Evolutionary conservation across 2,797 vertebrate species (phyloP).

Genomic region (Kryptopterus vitreolus): DNA sequence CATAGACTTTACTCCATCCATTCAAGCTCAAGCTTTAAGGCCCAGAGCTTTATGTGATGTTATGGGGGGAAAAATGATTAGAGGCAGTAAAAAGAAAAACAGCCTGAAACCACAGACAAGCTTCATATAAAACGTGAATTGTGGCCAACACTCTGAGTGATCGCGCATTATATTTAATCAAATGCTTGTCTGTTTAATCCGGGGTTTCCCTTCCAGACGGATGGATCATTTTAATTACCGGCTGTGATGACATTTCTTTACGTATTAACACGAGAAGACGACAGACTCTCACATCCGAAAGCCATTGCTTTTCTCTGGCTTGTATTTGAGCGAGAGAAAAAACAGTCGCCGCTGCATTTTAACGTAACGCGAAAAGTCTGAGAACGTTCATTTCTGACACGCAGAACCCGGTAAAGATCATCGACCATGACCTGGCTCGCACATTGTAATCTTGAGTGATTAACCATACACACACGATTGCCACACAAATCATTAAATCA

Average conservation of each 20-base stretch:
- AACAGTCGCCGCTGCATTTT: background rate
- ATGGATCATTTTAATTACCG: background rate
- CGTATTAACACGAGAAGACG: background rate
- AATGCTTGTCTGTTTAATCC: conserved; percentile 15
- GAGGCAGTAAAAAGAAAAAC: background rate
- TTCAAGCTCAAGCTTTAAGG: background rate
- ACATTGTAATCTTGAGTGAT: conserved; percentile 52
- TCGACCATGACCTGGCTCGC: conserved; percentile 41
- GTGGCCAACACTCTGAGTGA: conserved; percentile 8
- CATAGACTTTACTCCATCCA: conserved; percentile 21
- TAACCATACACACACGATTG: conserved; percentile 50
- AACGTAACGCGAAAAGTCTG: background rate
- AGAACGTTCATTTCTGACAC: conserved; percentile 32
- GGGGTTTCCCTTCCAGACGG: conserved; percentile 1
- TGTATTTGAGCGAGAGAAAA: background rate
- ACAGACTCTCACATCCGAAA: background rate
- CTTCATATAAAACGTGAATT: conserved; percentile 9
- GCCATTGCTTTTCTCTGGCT: background rate
- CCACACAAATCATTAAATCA: conserved; percentile 56
- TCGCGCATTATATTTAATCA: background rate
- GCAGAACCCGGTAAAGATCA: conserved; percentile 28
- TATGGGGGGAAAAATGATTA: background rate
- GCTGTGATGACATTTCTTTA: background rate
- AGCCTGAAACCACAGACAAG: background rate
- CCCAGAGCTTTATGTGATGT: background rate